Percentiles rank a stretch among this genome's conserved stretches.
Conservation (phyloP, 2,113 vertebrate genomes). For the Tragelaphus strepsiceros region DNA sequence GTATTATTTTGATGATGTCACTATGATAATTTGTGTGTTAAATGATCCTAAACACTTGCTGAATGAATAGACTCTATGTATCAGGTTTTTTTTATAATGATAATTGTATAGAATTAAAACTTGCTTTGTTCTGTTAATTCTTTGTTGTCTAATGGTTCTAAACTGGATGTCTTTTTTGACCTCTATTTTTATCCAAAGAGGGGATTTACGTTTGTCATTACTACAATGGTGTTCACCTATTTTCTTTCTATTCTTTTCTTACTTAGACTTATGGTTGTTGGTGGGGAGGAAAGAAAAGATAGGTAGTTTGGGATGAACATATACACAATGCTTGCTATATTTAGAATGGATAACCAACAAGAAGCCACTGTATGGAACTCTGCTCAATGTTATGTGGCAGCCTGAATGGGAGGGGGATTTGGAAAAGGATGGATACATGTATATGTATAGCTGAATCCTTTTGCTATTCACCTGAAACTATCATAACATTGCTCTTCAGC, state of each 20-base stretch:
- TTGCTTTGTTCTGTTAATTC: background rate
- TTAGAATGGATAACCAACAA: background rate
- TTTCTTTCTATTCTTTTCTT: background rate
- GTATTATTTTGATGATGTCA: background rate
- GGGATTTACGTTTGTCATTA: rapidly evolving
- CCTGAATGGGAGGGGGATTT: background rate
- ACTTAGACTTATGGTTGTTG: background rate
- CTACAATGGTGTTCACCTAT: background rate
- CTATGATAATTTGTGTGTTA: background rate
- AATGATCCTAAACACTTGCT: background rate
- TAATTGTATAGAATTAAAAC: background rate
- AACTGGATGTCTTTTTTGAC: background rate
- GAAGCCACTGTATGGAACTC: background rate
- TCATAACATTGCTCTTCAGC: background rate
- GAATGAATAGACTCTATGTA: background rate
- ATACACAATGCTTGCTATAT: background rate
- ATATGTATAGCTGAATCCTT: background rate
- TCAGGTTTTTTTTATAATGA: background rate
- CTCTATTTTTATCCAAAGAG: background rate
- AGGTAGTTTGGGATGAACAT: background rate
- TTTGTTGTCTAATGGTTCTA: background rate
- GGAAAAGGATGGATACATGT: background rate
- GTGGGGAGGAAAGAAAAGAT: background rate
- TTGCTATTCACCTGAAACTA: background rate
- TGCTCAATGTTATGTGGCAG: background rate